Evolutionary conservation across 2,797 vertebrate genomes (phyloP).

Genomic region (Parauchenoglanis punctatus): DNA sequence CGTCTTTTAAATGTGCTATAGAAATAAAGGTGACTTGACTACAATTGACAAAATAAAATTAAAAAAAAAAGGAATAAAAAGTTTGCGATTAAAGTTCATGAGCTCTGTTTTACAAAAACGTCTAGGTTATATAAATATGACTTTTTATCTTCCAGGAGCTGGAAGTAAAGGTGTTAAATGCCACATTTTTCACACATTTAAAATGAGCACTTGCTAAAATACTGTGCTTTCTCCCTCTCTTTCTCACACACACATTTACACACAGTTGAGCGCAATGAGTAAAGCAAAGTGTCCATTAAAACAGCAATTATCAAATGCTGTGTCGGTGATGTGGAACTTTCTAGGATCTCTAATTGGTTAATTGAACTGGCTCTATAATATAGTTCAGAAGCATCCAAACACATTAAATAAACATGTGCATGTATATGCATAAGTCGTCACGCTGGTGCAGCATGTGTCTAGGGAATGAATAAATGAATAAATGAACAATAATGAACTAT

Average conservation of each 20-base stretch:
- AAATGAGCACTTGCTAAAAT: not conserved
- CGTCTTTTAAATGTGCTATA: not conserved
- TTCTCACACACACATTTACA: not conserved
- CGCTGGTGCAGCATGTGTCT: not conserved
- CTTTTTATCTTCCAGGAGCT: not conserved
- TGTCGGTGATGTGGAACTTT: not conserved
- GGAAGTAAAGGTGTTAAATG: not conserved
- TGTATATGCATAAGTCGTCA: not conserved
- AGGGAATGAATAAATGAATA: not conserved
- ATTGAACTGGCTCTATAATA: not conserved
- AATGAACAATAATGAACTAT: not conserved
- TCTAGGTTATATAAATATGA: not conserved
- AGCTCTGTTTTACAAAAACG: not conserved
- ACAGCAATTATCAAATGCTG: constrained; percentile 2
- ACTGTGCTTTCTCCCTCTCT: not conserved
- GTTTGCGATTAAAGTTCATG: not conserved
- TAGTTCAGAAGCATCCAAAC: not conserved
- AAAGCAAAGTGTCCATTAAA: not conserved
- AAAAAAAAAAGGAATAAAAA: not conserved
- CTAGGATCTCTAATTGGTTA: not conserved
- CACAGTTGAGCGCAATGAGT: constrained; percentile 2
- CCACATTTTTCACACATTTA: not conserved
- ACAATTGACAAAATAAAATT: no score
- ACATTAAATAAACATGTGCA: constrained; percentile 8
- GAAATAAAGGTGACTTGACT: not conserved